Conservation (phyloP, 2,888 invertebrate genomes). For the Koerneria pararmatus region DNA sequence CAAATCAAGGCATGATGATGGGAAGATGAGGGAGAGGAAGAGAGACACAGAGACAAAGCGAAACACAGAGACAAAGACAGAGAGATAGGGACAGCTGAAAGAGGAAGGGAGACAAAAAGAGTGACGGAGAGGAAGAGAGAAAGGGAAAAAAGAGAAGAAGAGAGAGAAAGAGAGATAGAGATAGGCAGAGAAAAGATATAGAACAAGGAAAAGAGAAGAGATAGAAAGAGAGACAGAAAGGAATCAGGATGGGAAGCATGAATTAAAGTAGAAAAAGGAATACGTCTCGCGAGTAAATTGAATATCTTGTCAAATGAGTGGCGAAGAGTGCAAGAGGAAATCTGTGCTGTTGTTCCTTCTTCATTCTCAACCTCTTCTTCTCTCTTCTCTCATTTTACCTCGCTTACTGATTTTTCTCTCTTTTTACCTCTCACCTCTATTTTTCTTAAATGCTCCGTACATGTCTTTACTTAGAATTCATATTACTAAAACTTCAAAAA, state of each 20-base stretch:
- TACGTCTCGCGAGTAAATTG: constrained; percentile 21
- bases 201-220: constrained; percentile 24
- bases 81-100: constrained; percentile 15
- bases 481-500: background rate
- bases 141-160: constrained; percentile 14
- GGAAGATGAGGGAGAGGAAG: constrained; percentile 22
- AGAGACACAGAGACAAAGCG: constrained; percentile 16
- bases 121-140: constrained; percentile 21
- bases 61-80: constrained; percentile 16
- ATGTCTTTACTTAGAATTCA: background rate
- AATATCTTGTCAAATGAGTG: constrained; percentile 17
- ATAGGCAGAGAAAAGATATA: constrained; percentile 27
- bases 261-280: constrained; percentile 3
- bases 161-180: constrained; percentile 28
- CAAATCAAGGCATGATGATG: too few relatives aligned
- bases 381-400: background rate
- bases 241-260: constrained; percentile 3
- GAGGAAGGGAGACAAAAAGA: constrained; percentile 17
- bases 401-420: constrained; percentile 12
- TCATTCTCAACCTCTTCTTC: background rate
- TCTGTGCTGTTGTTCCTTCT: background rate
- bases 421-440: background rate
- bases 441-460: background rate
- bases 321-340: background rate
- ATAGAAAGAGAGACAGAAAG: constrained; percentile 23